Percentiles rank a stretch among this genome's conserved stretches.
phyloP scores from a whole-genome alignment of 2,113 vertebrate genomes.

The Spermophilus dauricus region DNA sequence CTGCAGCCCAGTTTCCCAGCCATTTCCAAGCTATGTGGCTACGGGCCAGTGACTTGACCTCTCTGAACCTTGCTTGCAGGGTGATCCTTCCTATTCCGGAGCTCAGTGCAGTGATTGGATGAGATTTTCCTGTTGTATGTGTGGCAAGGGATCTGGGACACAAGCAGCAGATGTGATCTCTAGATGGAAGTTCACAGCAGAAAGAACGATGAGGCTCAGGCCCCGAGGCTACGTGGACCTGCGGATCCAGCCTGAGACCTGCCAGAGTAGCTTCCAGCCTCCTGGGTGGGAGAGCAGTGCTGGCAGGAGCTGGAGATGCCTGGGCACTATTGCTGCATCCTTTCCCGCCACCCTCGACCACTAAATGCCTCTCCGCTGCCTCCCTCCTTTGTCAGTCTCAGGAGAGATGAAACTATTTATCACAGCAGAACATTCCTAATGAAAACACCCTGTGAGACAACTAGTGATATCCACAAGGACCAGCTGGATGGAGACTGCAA shows the following conservation, averaged over 20 bases:
- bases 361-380: background rate
- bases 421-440: background rate
- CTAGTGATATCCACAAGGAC: background rate
- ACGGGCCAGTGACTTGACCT: background rate
- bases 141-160: background rate
- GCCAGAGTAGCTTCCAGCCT: background rate
- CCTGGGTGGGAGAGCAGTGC: background rate
- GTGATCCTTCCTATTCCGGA: background rate
- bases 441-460: background rate
- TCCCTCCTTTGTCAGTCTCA: background rate
- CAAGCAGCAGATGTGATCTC: background rate
- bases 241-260: background rate
- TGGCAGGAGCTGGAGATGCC: background rate
- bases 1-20: background rate
- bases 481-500: background rate
- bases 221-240: background rate
- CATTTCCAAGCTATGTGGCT: background rate
- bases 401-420: background rate
- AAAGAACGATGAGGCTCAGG: background rate
- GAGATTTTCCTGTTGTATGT: accelerated
- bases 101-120: background rate
- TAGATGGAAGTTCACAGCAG: background rate
- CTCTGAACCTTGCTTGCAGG: background rate
- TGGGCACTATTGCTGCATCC: too few relatives aligned
- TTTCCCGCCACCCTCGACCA: background rate